Base-by-base conservation (phyloP, 2,797 vertebrate genomes). In the Gymnodraco acuticeps region DNA sequence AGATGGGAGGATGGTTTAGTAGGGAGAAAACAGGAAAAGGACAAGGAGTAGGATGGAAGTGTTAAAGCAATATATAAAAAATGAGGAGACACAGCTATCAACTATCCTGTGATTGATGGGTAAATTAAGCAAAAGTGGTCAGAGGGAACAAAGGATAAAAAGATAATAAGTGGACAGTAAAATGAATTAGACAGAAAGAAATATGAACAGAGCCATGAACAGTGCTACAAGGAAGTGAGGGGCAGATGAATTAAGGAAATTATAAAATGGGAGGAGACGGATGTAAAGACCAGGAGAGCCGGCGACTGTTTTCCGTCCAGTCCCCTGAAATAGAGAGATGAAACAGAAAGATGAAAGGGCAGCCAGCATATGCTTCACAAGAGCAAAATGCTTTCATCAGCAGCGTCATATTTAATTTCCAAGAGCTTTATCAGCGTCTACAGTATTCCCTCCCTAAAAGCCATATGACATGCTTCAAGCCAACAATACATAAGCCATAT, bases 281-380 rank as follows among this genome's bases (percentile, higher is more conserved):
- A 83, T 73, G 73, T 52, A 50, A 71, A 80, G 73, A 86, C 60
- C 83, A 85, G 87, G 79, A 89, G 81, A 76, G 79, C 72, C 69
- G 45, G 27, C 19, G 80, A 87, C 73, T 90, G 86, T 69, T 86
- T 87, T 84, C 69, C 12, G 48, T 89, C 84, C 82, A 85, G 75
- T 81, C 75, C 78, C 83, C 87, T 89, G 85, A 87, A 91, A 90
- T 12, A 89, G 70, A 88, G 65, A 92, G 76, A 90, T 77, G 81
- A 90, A 89, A 89, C 79, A 86, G 71, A 80, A 60, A 90, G 80
- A 90, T 89, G 77, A 90, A 87, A 88, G 85, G 81, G 61, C 79
- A 83, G 78, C 74, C 75, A 23, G 79, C 80, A 83, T 81, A 84
- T 78, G 83, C 83, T 84, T 80, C 81, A 84, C 70, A 79, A 83